These are phyloP conservation scores for Magallana gigas DNA, from an alignment of 1,140 invertebrate species.

Conservation along the genomic window DNA sequence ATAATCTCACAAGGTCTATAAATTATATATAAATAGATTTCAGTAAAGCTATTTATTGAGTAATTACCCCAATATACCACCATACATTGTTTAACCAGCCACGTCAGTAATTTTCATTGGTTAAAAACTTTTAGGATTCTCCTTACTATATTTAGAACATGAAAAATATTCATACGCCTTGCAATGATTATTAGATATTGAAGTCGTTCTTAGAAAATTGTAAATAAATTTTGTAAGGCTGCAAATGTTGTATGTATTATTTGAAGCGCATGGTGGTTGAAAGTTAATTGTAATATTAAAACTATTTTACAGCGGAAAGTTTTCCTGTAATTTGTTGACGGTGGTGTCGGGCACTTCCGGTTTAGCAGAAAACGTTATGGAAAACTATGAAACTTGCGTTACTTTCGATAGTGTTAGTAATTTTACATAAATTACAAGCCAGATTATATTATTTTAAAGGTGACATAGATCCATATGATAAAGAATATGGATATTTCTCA, in stretches of 20 bases:
- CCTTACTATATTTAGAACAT: slow-evolving; percentile 40
- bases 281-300: background rate
- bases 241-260: background rate
- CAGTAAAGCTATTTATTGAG: too few relatives aligned
- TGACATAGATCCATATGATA: slow-evolving; percentile 75
- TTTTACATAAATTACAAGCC: slow-evolving; percentile 37
- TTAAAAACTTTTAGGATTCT: slow-evolving; percentile 12
- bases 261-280: too few relatives aligned
- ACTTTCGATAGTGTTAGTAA: slow-evolving; percentile 32
- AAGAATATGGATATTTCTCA: slow-evolving; percentile 80
- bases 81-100: background rate
- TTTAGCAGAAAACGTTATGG: slow-evolving; percentile 48
- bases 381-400: slow-evolving; percentile 42
- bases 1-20: too few relatives aligned
- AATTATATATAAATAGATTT: too few relatives aligned
- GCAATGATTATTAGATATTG: background rate
- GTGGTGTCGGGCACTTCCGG: slow-evolving; percentile 51
- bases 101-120: slow-evolving; percentile 49
- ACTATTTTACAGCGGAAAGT: background rate
- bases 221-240: background rate
- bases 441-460: slow-evolving; percentile 33
- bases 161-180: background rate
- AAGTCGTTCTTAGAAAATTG: background rate
- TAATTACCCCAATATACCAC: too few relatives aligned
- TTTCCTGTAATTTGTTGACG: background rate